phyloP scores from a whole-genome alignment of 92 coral and sea anemone species.

The Blastomussa wellsi region DNA sequence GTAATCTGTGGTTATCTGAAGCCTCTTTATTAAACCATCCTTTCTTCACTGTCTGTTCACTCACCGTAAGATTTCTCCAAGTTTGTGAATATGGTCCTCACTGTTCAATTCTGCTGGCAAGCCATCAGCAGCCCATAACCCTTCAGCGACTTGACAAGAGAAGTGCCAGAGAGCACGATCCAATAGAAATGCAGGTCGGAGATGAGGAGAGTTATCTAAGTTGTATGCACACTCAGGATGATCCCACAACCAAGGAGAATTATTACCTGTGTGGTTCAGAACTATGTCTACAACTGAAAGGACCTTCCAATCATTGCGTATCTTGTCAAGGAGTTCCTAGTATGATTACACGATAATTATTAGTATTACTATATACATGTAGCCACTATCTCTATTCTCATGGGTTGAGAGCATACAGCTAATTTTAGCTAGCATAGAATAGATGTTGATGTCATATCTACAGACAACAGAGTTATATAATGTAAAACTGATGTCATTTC shows the following conservation, averaged over 20 bases:
- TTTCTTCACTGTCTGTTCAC: neutral
- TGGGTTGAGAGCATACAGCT: too few relatives aligned
- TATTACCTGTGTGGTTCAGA: slow-evolving; percentile 91
- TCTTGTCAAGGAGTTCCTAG: slow-evolving; percentile 44
- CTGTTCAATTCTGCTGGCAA: slow-evolving; percentile 76
- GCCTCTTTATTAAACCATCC: too few relatives aligned
- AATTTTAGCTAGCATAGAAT: too few relatives aligned
- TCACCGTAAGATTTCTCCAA: slow-evolving; percentile 81
- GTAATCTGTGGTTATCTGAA: too few relatives aligned
- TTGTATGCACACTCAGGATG: slow-evolving; percentile 97
- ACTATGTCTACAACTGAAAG: slow-evolving; percentile 90
- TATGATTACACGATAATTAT: neutral
- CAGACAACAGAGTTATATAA: too few relatives aligned
- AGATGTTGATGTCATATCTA: too few relatives aligned
- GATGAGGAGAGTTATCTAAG: slow-evolving; percentile 87
- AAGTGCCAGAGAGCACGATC: slow-evolving; percentile 92
- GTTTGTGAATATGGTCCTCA: slow-evolving; percentile 75
- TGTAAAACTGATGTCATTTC: too few relatives aligned
- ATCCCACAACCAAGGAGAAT: slow-evolving; percentile 83
- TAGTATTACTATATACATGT: too few relatives aligned
- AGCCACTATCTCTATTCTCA: too few relatives aligned
- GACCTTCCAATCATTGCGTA: slow-evolving; percentile 44
- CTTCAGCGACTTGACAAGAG: slow-evolving; percentile 89
- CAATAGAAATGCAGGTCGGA: slow-evolving; percentile 87
- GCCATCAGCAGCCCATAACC: slow-evolving; percentile 72